A percentile compares a stretch with the other conserved stretches of the same genome.
phyloP scores from a whole-genome alignment of 2,113 vertebrate species.

The Sterrhoptilus dennistouni region DNA sequence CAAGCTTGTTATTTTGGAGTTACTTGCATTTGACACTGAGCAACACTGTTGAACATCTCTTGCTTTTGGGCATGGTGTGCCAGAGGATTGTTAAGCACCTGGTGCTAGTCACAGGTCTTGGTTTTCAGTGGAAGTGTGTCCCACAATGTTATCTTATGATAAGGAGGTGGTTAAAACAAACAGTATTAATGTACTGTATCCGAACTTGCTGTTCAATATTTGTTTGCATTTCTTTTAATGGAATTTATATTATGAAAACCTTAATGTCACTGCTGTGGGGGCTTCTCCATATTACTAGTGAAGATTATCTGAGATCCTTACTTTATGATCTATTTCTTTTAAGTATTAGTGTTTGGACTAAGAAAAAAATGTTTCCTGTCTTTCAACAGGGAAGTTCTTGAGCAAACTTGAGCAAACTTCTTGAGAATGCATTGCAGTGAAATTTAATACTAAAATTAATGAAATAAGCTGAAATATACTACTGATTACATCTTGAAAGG shows the following conservation, averaged over 20 bases:
- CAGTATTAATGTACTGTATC: neutral
- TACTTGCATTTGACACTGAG: neutral
- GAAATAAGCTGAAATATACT: neutral
- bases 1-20: neutral
- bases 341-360: neutral
- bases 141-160: neutral
- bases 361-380: neutral
- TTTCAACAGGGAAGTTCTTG: neutral
- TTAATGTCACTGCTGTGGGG: neutral
- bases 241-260: conserved; percentile 16
- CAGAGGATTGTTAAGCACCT: neutral
- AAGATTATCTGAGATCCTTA: neutral
- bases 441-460: neutral
- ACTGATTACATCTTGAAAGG: neutral
- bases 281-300: neutral
- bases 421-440: neutral
- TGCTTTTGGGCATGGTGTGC: neutral
- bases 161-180: neutral
- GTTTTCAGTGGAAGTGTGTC: neutral
- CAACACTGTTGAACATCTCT: neutral
- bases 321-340: conserved; percentile 5
- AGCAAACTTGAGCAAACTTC: no score
- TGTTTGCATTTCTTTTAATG: conserved; percentile 22
- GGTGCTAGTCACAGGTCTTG: neutral
- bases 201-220: neutral